Evolutionary conservation across 2,797 vertebrate genomes (phyloP).

Genomic region (Ctenopoma kingsleyae): DNA sequence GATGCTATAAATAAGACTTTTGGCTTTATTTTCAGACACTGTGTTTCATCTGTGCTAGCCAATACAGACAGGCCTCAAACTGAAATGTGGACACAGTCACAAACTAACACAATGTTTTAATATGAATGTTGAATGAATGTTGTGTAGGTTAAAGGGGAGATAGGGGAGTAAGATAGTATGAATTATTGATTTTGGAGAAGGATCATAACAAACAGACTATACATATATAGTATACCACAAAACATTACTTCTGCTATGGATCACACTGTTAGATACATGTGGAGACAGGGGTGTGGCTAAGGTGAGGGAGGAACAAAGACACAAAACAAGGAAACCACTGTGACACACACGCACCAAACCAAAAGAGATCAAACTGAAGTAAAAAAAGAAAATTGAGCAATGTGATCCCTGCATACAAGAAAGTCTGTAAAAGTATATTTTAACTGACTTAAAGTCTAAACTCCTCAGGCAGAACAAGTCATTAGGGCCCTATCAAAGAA

Average conservation of each 20-base stretch:
- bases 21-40: conserved; percentile 22
- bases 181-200: conserved; percentile 50
- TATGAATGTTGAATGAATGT: conserved; percentile 40
- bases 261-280: too few species aligned
- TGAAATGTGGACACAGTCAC: conserved; percentile 27
- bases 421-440: conserved; percentile 35
- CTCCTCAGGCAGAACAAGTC: conserved; percentile 30
- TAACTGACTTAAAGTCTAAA: conserved; percentile 32
- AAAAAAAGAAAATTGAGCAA: background rate
- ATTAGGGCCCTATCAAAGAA: conserved; percentile 39
- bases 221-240: too few species aligned
- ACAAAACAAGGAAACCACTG: too few species aligned
- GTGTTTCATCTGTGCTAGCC: conserved; percentile 18
- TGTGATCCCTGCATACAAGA: conserved; percentile 9
- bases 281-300: too few species aligned
- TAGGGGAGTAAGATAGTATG: conserved; percentile 26
- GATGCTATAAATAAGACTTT: conserved; percentile 57
- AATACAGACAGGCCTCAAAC: conserved; percentile 15
- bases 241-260: background rate
- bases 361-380: background rate
- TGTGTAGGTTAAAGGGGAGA: conserved; percentile 33
- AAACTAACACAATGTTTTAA: conserved; percentile 2
- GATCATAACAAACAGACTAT: conserved; percentile 16
- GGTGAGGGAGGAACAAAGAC: too few species aligned
- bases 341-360: background rate